Base-by-base conservation (phyloP, 92 coral and sea anemone genomes). In the Paragorgia papillata region DNA sequence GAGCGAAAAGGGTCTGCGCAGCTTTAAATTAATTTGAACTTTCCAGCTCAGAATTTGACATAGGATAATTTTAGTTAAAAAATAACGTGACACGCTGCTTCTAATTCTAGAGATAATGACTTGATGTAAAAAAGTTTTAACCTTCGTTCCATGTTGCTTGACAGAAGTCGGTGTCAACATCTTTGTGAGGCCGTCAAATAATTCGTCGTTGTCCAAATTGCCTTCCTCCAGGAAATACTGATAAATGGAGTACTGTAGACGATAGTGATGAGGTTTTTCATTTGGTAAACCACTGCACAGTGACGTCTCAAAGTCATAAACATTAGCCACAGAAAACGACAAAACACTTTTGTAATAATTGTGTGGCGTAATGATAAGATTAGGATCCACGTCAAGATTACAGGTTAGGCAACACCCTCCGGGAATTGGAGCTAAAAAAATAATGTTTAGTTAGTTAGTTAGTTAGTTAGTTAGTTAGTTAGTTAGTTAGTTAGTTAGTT, bases 361-460 rank as follows among this genome's bases (percentile, higher is more conserved):
- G 29, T 34, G 53, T 1, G 62, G 30, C 18, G 80, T 80, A 4
- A 95, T 33, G 32, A 76, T 74, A 14, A 95, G 70, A 43, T 95
- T 91, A 51, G 99, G 97, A 78, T 95, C 99, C 27, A 88, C 50
- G 22, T 89, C 92, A 83, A 89, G 78, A 60, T 68, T 87, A 39
- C 99, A 95, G 0, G 99, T 95, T 0, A 91, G 89, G 33, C 99
- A 95, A 21, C 99, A 95, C 15, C 92, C 99, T 9, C 99, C 99
- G 25, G 97, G 92, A 37, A 95, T 86, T 21, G 99, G 99, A 76
- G 90, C 99, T 95, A 53, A 12, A 79, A 83, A 7, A 51, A 30
- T n/a, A 34, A n/a, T 33, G 39, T 28, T 29, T 48, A 55, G 18
- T 29, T 12, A 40, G 4, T 0, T 17, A 32, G 18, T 37, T 17